These are phyloP conservation scores for Mustelus asterias DNA, from an alignment of 2,113 vertebrate species.

Conservation along the genomic window DNA sequence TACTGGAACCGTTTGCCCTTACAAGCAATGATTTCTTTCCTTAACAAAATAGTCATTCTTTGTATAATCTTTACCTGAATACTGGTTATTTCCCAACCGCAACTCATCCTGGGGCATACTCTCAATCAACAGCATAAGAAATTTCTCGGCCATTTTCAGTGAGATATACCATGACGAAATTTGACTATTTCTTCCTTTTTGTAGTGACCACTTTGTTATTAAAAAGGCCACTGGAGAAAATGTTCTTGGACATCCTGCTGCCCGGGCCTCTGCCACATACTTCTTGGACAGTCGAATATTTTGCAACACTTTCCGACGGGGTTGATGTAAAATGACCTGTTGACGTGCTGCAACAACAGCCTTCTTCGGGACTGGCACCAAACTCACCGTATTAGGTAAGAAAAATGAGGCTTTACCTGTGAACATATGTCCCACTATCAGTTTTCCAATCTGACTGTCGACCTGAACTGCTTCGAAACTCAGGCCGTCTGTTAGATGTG, in stretches of 20 bases:
- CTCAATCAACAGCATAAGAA: neutral
- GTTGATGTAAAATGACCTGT: neutral
- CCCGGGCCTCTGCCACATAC: neutral
- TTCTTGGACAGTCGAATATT: neutral
- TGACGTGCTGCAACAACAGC: rapidly evolving
- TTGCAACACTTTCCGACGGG: neutral
- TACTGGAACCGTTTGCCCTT: neutral
- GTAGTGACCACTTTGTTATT: too few species aligned
- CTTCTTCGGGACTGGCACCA: slow-evolving; percentile 65
- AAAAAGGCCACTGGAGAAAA: too few species aligned
- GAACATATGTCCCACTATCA: too few species aligned
- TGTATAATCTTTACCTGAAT: neutral
- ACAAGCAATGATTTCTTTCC: too few species aligned
- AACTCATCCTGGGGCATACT: neutral
- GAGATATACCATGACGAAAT: neutral
- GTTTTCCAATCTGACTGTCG: neutral
- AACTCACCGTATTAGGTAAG: slow-evolving; percentile 68
- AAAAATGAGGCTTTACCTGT: neutral
- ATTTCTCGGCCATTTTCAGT: neutral
- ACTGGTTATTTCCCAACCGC: neutral
- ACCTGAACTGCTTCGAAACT: too few species aligned
- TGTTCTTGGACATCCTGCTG: neutral
- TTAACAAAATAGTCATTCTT: too few species aligned
- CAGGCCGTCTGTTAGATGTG: too few species aligned
- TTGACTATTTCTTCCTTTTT: too few species aligned